Conservation (phyloP, 1,140 invertebrate species). For the Sitobion miscanthi region DNA sequence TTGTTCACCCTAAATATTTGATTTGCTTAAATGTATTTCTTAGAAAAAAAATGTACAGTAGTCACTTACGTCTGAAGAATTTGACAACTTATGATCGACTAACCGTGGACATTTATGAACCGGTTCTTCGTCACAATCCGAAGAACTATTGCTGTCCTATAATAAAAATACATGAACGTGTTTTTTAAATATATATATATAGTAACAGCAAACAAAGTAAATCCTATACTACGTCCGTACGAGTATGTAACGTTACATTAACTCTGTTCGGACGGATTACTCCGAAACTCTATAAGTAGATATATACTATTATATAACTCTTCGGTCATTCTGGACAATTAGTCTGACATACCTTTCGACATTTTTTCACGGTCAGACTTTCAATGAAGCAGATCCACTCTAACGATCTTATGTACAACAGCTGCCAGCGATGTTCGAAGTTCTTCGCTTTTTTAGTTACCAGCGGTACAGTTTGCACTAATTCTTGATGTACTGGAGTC, state of each 20-base stretch:
- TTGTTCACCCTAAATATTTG: background rate
- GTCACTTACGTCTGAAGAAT: background rate
- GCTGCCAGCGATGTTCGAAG: constrained; percentile 85
- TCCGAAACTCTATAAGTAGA: background rate
- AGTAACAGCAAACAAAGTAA: background rate
- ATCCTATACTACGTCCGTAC: background rate
- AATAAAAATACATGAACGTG: constrained; percentile 1
- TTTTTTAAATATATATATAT: background rate
- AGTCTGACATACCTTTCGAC: constrained; percentile 62
- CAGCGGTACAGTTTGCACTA: constrained; percentile 46
- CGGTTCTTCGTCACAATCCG: constrained; percentile 74
- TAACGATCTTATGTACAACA: constrained; percentile 82
- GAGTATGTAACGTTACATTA: background rate
- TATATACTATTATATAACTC: background rate
- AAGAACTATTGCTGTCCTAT: constrained; percentile 39
- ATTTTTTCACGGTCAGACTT: constrained; percentile 65
- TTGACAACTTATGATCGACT: constrained; percentile 59
- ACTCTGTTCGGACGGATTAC: background rate
- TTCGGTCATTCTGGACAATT: background rate
- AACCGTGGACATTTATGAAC: constrained; percentile 72
- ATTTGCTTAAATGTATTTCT: background rate
- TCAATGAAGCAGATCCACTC: constrained; percentile 89
- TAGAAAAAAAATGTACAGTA: background rate
- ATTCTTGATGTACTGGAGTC: background rate
- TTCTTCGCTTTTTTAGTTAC: constrained; percentile 64